Evolutionary conservation across 2,888 invertebrate genomes (phyloP).

Genomic region (Hemithea aestivaria): DNA sequence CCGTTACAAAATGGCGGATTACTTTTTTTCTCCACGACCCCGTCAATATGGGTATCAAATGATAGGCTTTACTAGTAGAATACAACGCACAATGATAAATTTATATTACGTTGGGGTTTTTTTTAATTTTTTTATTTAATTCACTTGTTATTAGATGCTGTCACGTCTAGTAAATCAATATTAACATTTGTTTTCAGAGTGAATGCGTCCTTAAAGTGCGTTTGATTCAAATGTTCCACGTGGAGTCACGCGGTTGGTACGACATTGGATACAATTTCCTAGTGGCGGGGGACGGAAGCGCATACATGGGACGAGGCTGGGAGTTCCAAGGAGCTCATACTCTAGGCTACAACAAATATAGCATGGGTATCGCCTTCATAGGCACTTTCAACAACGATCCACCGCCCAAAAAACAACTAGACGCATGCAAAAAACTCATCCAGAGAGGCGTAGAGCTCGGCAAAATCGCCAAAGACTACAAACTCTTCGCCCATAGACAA

Average conservation of each 20-base stretch:
- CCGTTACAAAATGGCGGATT: too few species aligned
- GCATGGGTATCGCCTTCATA: constrained; percentile 85
- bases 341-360: constrained; percentile 80
- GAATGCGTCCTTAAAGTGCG: constrained; percentile 80
- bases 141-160: too few species aligned
- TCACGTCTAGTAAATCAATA: too few species aligned
- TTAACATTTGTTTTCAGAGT: constrained; percentile 68
- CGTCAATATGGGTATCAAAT: too few species aligned
- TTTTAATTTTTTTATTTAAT: too few species aligned
- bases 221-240: constrained; percentile 83
- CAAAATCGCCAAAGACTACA: constrained; percentile 82
- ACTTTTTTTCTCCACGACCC: too few species aligned
- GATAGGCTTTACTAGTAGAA: too few species aligned
- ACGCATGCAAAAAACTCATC: constrained; percentile 81
- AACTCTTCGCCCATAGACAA: constrained; percentile 83
- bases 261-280: constrained; percentile 90
- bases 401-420: constrained; percentile 76
- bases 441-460: constrained; percentile 79
- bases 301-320: constrained; percentile 88
- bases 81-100: too few species aligned
- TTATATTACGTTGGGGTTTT: too few species aligned
- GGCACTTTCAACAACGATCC: constrained; percentile 81
- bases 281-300: constrained; percentile 87
- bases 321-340: constrained; percentile 85
- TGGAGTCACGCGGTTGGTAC: constrained; percentile 80